Conservation (phyloP, 2,113 vertebrate genomes). For the Chaetorhynchus papuensis region DNA sequence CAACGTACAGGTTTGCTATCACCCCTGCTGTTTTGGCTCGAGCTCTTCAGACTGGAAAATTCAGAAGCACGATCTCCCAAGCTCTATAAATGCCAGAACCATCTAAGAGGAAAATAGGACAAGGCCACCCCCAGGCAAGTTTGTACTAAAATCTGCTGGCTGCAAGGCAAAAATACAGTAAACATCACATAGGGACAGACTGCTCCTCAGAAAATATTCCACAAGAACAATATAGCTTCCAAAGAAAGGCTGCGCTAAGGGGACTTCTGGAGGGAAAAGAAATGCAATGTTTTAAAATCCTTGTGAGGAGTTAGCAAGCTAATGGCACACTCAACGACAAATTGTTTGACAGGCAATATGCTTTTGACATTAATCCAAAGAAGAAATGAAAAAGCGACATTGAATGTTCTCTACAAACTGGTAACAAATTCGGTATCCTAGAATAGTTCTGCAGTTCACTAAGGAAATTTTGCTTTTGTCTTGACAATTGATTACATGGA, state of each 20-base stretch:
- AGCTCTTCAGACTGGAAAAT: constrained; percentile 65
- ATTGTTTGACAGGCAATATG: constrained; percentile 37
- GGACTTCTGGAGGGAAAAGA: not conserved
- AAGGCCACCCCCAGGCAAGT: constrained; percentile 61
- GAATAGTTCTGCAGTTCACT: not conserved
- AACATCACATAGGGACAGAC: constrained; percentile 56
- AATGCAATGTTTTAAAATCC: constrained; percentile 30
- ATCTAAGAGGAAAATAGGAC: constrained; percentile 68
- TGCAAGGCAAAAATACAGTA: constrained; percentile 50
- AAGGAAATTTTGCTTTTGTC: not conserved
- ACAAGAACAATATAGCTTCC: constrained; percentile 39
- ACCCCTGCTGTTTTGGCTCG: constrained; percentile 61
- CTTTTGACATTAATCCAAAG: constrained; percentile 45
- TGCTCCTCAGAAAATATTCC: constrained; percentile 56
- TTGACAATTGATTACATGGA: not conserved
- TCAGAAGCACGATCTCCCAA: constrained; percentile 62
- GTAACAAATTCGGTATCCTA: not conserved
- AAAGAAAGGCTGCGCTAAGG: not conserved
- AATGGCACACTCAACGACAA: constrained; percentile 38
- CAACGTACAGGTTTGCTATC: constrained; percentile 59
- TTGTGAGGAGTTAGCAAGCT: constrained; percentile 7
- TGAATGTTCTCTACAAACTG: not conserved
- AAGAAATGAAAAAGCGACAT: not conserved
- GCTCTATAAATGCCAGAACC: constrained; percentile 66
- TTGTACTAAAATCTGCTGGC: constrained; percentile 66